Base-by-base conservation (phyloP, 2,113 vertebrate species). In the Lophius piscatorius region DNA sequence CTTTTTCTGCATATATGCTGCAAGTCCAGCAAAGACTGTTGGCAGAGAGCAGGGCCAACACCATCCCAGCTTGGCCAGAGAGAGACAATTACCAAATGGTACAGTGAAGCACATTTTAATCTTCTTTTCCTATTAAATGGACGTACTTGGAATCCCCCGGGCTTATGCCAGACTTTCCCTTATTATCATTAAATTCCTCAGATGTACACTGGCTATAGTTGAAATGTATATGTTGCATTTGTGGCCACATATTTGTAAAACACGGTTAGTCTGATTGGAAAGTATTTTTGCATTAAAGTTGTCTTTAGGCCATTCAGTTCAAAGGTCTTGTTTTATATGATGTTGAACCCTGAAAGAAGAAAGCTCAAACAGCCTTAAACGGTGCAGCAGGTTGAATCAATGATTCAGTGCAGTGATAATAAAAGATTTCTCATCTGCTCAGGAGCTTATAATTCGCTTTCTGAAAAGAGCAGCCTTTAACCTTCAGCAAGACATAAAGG, bases 11-110 rank as follows among this genome's bases (percentile, higher is more conserved):
- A 9, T 98, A 98, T 80, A 92, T 98, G 33, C 93, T 93, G 56
- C 93, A 94, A 0, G 97, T 98, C 70, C 94, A 96, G 74, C 80
- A 92, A 48, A 93, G 97, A 41, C 90, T 98, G 66, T 87, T 92
- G 82, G 88, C 84, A 59, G 94, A 96, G 57, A 91, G 84, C 80
- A 86, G 87, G 2, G 82, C 87, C 63, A 81, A 84, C 41, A 76
- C 84, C 50, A 84, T 81, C 80, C 79, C 93, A 75, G 77, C 88
- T 16, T 94, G 92, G 92, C 88, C 86, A 76, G 94, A 93, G 44
- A 94, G 90, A 65, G 95, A 97, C 60, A 90, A 93, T 36, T 92
- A 98, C 70, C 96, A 98, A 91, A 97, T 96, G 95, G 97, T 98
- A 92, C 91, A 45, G 21, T 40, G 17, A 66, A 58, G 69, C 26